Evolutionary conservation across 2,888 invertebrate genomes (phyloP).

Genomic region (Heliconius erato): DNA sequence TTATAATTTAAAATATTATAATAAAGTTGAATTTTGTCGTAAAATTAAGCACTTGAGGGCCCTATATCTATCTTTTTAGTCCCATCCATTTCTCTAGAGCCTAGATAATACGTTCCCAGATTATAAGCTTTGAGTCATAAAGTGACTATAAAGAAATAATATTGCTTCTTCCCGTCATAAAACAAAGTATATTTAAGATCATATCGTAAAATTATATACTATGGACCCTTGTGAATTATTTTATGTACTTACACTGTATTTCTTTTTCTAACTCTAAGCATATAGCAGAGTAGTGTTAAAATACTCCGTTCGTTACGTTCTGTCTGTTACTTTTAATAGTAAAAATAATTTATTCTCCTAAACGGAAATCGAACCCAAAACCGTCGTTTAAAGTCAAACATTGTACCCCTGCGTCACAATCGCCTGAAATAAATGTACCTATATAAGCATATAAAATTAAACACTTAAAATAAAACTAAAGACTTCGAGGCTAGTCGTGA

Average conservation of each 20-base stretch:
- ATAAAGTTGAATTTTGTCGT: not conserved
- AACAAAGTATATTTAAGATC: constrained; percentile 14
- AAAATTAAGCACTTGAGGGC: not conserved
- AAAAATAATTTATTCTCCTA: no score
- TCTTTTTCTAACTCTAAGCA: not conserved
- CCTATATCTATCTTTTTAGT: not conserved
- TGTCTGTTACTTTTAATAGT: no score
- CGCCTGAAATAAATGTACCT: no score
- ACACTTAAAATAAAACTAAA: no score
- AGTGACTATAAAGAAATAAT: constrained; percentile 23
- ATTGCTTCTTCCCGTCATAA: constrained; percentile 14
- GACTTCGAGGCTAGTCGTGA: no score
- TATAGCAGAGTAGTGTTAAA: not conserved
- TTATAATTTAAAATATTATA: not conserved
- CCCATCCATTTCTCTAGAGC: not conserved
- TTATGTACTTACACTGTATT: not conserved
- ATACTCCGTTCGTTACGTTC: not conserved
- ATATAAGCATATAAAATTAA: no score
- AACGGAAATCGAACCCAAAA: no score
- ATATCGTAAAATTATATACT: constrained; percentile 2
- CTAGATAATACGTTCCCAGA: constrained; percentile 12
- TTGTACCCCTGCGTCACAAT: no score
- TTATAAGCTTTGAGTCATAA: constrained; percentile 14
- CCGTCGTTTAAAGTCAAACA: no score
- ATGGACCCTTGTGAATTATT: not conserved